A percentile compares a stretch with the other conserved stretches of the same genome.
These are phyloP conservation scores for Pseudomugil tenellus DNA, from an alignment of 2,797 vertebrate genomes.

Conservation along the genomic window DNA sequence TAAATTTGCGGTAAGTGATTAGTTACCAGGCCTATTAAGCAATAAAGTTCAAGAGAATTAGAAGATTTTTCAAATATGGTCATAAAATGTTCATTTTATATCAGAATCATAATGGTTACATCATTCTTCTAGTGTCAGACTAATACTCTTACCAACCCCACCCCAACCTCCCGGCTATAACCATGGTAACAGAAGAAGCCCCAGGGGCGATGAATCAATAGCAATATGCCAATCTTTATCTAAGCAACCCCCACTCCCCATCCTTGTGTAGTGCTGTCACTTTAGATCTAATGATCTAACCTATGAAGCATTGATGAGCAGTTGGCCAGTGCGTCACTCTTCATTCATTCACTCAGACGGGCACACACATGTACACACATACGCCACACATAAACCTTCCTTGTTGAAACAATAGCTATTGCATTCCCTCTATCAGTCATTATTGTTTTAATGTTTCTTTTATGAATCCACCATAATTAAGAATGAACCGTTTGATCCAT, in stretches of 20 bases:
- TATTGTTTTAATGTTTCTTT: constrained; percentile 41
- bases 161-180: constrained; percentile 52
- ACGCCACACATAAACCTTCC: constrained; percentile 16
- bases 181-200: constrained; percentile 79
- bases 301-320: constrained; percentile 82
- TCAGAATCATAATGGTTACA: constrained; percentile 59
- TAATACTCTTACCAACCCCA: constrained; percentile 41
- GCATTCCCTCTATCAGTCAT: constrained; percentile 47
- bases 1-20: constrained; percentile 44
- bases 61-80: constrained; percentile 49
- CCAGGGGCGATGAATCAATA: constrained; percentile 82
- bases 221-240: constrained; percentile 83
- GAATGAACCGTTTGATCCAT: constrained; percentile 7
- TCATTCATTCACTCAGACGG: constrained; percentile 60
- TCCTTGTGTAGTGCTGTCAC: constrained; percentile 80
- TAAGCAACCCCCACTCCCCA: constrained; percentile 75
- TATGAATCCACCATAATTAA: constrained; percentile 21
- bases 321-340: constrained; percentile 73
- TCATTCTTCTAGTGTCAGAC: constrained; percentile 63
- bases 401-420: constrained; percentile 56
- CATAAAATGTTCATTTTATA: constrained; percentile 48
- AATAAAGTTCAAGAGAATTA: constrained; percentile 38
- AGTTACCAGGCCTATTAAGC: constrained; percentile 32
- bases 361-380: constrained; percentile 5
- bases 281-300: constrained; percentile 84